Percentiles rank a stretch among this genome's conserved stretches.
phyloP scores from a whole-genome alignment of 2,797 vertebrate species.

The Harpagifer antarcticus region DNA sequence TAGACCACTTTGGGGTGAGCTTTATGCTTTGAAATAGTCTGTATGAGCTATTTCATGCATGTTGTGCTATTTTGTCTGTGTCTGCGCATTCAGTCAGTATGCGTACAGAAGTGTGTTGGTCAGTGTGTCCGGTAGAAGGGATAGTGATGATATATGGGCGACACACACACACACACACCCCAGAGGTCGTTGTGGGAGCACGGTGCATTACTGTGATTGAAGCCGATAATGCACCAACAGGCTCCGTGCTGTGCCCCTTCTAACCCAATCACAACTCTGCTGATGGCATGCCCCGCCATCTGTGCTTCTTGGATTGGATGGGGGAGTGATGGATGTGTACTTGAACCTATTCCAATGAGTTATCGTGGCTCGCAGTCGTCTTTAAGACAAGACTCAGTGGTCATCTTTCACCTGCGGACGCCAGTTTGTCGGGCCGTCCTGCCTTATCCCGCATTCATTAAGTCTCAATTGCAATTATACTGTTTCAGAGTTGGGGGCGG shows the following conservation, averaged over 20 bases:
- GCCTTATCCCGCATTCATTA: slow-evolving; percentile 42
- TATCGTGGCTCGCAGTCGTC: slow-evolving; percentile 63
- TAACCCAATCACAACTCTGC: slow-evolving; percentile 76
- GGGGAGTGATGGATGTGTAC: slow-evolving; percentile 73
- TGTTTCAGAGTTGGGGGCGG: not conserved
- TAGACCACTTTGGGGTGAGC: slow-evolving; percentile 52
- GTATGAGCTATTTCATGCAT: slow-evolving; percentile 63
- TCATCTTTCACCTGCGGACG: slow-evolving; percentile 60
- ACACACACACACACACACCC: slow-evolving; percentile 46
- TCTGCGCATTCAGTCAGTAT: slow-evolving; percentile 31
- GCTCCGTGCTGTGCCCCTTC: slow-evolving; percentile 65
- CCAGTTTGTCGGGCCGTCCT: slow-evolving; percentile 41
- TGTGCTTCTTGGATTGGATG: slow-evolving; percentile 76
- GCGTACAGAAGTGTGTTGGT: slow-evolving; percentile 34
- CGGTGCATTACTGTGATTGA: slow-evolving; percentile 80
- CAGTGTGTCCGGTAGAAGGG: slow-evolving; percentile 47
- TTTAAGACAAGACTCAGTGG: slow-evolving; percentile 65
- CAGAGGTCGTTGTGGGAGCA: slow-evolving; percentile 71
- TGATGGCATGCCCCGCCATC: slow-evolving; percentile 69
- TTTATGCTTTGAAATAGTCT: slow-evolving; percentile 65
- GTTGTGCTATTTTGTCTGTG: slow-evolving; percentile 46
- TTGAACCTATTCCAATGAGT: slow-evolving; percentile 76
- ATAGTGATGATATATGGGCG: slow-evolving; percentile 67
- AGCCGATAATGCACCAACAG: slow-evolving; percentile 77
- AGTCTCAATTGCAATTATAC: slow-evolving; percentile 46